Conservation (phyloP, 2,797 vertebrate species). For the Catamblyrhynchus diadema region DNA sequence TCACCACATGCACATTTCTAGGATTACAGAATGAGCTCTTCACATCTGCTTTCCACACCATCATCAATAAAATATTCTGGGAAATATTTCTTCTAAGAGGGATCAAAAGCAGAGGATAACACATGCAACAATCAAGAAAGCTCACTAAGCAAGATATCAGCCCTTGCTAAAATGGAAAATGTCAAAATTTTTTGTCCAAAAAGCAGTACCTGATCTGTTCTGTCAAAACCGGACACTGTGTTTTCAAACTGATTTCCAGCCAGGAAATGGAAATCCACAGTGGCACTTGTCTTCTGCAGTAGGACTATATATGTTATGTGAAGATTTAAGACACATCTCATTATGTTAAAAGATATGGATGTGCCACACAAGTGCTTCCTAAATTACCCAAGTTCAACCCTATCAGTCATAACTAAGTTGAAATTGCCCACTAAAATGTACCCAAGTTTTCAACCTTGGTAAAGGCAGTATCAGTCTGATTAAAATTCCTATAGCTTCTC, state of each 20-base stretch:
- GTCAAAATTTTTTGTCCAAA: background rate
- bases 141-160: background rate
- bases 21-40: background rate
- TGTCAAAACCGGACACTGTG: background rate
- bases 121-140: background rate
- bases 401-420: rapidly evolving
- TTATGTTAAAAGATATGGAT: background rate
- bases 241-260: background rate
- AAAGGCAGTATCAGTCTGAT: background rate
- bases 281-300: background rate
- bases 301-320: background rate
- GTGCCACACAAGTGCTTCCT: background rate
- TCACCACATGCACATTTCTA: background rate
- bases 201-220: background rate
- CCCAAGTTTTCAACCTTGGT: background rate
- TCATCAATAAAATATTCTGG: background rate
- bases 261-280: background rate
- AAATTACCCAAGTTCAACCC: background rate
- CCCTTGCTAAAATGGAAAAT: background rate
- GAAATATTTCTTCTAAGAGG: background rate
- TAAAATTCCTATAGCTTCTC: background rate
- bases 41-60: background rate
- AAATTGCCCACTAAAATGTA: background rate
- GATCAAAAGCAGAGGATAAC: background rate
- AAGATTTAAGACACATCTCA: background rate